Evolutionary conservation across 2,113 vertebrate species (phyloP).

Genomic region (Rhinopomastus cyanomelas): DNA sequence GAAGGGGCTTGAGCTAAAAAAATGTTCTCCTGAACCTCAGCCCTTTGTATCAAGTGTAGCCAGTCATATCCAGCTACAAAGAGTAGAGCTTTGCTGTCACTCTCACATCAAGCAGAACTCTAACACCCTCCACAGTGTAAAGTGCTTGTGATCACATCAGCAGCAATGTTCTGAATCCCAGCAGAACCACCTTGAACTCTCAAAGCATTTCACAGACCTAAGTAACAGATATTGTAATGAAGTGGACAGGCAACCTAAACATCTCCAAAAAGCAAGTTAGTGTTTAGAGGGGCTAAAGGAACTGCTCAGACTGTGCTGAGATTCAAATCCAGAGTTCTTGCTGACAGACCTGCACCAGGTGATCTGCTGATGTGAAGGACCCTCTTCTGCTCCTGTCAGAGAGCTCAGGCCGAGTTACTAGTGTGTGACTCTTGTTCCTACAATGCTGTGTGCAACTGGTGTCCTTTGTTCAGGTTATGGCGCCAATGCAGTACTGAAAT

Average conservation of each 20-base stretch:
- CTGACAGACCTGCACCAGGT: neutral
- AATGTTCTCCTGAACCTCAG: neutral
- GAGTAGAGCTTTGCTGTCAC: neutral
- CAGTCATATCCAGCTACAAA: neutral
- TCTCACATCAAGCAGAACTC: neutral
- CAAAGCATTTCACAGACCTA: neutral
- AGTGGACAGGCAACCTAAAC: neutral
- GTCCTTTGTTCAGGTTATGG: rapidly evolving
- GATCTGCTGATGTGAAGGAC: neutral
- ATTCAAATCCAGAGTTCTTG: neutral
- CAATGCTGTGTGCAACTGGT: neutral
- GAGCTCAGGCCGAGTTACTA: neutral
- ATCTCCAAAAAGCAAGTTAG: neutral
- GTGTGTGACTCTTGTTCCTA: neutral
- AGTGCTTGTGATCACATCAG: neutral
- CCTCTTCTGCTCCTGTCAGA: neutral
- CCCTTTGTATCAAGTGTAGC: rapidly evolving
- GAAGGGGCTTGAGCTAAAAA: neutral
- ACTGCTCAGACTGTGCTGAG: neutral
- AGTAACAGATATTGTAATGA: neutral
- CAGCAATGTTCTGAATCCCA: neutral
- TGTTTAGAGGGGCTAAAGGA: neutral
- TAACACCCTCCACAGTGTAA: neutral
- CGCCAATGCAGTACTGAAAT: neutral
- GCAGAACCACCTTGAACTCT: neutral